A percentile compares a stretch with the other conserved stretches of the same genome.
Conservation (phyloP, 2,888 invertebrate genomes). For the Gymnocheta viridis region DNA sequence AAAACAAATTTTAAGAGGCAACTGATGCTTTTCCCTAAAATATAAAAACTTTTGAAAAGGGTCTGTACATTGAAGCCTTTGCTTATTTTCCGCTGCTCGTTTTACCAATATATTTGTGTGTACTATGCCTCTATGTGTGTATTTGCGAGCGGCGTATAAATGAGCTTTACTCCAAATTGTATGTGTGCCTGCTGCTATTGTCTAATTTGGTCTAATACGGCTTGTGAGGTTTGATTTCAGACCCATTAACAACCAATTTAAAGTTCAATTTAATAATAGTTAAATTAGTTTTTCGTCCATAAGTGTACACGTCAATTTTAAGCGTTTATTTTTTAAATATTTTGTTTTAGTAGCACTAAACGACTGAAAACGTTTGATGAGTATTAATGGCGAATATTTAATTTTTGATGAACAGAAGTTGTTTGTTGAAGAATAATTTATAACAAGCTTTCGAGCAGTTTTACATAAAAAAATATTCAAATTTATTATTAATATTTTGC, state of each 20-base stretch:
- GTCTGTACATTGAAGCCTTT: too few species aligned
- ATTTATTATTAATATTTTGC: too few species aligned
- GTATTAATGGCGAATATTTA: neutral
- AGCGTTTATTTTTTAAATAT: neutral
- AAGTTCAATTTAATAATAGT: slow-evolving; percentile 39
- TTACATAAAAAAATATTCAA: too few species aligned
- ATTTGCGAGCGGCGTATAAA: neutral
- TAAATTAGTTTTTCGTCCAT: slow-evolving; percentile 9
- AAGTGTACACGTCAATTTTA: neutral
- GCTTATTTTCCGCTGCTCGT: too few species aligned
- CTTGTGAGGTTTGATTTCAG: slow-evolving; percentile 11
- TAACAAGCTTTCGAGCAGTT: too few species aligned
- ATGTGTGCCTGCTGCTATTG: neutral
- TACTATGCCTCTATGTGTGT: neutral
- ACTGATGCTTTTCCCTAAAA: too few species aligned
- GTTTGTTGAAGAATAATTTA: too few species aligned
- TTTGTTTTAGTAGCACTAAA: neutral
- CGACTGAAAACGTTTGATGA: neutral
- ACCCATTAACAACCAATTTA: slow-evolving; percentile 45
- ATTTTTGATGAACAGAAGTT: neutral
- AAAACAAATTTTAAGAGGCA: too few species aligned
- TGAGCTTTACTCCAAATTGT: neutral
- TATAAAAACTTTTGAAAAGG: too few species aligned
- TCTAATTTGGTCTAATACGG: slow-evolving; percentile 12
- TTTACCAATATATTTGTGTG: too few species aligned